Conservation (phyloP, 2,888 invertebrate genomes). For the Sericinus montela region DNA sequence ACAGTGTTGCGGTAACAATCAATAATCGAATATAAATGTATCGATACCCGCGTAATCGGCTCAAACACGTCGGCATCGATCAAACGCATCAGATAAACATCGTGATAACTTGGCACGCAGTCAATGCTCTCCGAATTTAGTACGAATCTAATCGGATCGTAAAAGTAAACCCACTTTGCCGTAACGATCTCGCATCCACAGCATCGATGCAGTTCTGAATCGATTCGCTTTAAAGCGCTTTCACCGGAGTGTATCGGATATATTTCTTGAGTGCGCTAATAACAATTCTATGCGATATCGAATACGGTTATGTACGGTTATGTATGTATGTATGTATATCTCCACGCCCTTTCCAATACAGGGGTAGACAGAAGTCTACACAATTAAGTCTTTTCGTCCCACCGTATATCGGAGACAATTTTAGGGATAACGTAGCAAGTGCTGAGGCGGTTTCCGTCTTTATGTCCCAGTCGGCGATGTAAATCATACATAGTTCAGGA, state of each 20-base stretch:
- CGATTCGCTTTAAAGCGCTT: conserved; percentile 9
- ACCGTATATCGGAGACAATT: too few relatives aligned
- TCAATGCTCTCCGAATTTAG: neutral
- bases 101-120: conserved; percentile 2
- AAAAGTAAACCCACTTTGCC: conserved; percentile 2
- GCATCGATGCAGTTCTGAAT: conserved; percentile 3
- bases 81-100: neutral
- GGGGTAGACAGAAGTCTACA: too few relatives aligned
- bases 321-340: too few relatives aligned
- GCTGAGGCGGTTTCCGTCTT: too few relatives aligned
- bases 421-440: too few relatives aligned
- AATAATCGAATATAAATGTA: too few relatives aligned
- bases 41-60: too few relatives aligned
- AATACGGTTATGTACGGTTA: neutral
- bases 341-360: too few relatives aligned
- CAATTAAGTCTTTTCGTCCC: too few relatives aligned
- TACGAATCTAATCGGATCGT: conserved; percentile 4
- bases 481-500: too few relatives aligned
- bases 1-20: too few relatives aligned
- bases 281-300: neutral
- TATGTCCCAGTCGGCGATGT: too few relatives aligned
- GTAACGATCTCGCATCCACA: conserved; percentile 3
- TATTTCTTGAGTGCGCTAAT: neutral
- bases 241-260: neutral
- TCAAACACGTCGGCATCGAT: neutral